Evolutionary conservation across 2,797 vertebrate genomes (phyloP).

Genomic region (Chelmon rostratus): DNA sequence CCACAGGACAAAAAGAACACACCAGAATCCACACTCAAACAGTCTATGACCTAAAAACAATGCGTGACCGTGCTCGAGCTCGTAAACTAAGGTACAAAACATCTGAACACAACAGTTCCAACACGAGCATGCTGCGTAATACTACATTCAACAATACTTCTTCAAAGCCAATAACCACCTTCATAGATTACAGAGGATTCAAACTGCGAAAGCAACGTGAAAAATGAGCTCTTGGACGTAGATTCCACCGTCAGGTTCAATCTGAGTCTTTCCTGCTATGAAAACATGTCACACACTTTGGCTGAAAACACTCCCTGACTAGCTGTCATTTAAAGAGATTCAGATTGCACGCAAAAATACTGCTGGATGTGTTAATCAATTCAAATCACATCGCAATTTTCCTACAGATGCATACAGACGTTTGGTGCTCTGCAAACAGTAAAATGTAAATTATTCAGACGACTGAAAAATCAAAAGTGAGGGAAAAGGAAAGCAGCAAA

Average conservation of each 20-base stretch:
- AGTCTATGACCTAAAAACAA: slow-evolving; percentile 8
- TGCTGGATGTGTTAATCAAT: neutral
- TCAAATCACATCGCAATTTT: neutral
- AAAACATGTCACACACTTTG: slow-evolving; percentile 19
- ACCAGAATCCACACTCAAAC: neutral
- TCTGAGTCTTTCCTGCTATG: slow-evolving; percentile 2
- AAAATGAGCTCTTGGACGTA: slow-evolving; percentile 2
- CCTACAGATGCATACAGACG: neutral
- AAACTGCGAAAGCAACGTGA: neutral
- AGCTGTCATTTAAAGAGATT: neutral
- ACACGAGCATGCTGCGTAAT: slow-evolving; percentile 35
- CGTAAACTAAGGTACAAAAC: slow-evolving; percentile 58
- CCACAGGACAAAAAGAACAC: slow-evolving; percentile 34
- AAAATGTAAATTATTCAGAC: slow-evolving; percentile 1
- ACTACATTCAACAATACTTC: slow-evolving; percentile 42
- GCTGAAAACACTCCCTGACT: neutral
- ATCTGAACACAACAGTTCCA: slow-evolving; percentile 22
- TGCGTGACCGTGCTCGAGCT: slow-evolving; percentile 20
- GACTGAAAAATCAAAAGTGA: neutral
- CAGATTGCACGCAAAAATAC: slow-evolving; percentile 32
- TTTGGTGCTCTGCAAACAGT: neutral
- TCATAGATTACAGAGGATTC: slow-evolving; percentile 9
- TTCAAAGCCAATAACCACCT: slow-evolving; percentile 14
- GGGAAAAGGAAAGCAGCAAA: neutral
- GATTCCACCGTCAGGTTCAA: neutral